These are phyloP conservation scores for Zosterops japonicus DNA, from an alignment of 2,113 vertebrate genomes.

Conservation along the genomic window DNA sequence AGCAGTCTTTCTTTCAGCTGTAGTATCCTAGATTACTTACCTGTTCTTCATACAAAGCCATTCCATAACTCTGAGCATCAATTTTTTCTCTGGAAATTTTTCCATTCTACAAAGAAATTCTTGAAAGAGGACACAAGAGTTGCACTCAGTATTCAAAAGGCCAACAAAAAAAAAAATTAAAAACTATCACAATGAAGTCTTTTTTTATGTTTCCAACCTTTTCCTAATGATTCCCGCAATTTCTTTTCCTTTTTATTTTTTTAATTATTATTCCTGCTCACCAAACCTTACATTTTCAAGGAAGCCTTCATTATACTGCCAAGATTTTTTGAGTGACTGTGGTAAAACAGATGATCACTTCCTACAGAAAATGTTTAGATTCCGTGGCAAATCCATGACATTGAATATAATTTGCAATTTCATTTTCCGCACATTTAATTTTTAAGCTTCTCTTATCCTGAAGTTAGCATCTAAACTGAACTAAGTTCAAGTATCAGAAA, in stretches of 20 bases:
- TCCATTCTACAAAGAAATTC: neutral
- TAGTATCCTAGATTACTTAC: neutral
- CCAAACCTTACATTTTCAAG: neutral
- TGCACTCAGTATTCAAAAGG: neutral
- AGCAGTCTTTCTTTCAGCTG: neutral
- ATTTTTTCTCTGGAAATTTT: neutral
- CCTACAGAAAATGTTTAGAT: neutral
- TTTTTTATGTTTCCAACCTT: neutral
- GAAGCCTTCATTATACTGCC: neutral
- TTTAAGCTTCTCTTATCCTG: neutral
- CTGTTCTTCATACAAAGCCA: neutral
- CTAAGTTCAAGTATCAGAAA: neutral
- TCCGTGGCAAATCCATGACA: too few species aligned
- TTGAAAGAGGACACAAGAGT: neutral
- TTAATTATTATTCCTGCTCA: neutral
- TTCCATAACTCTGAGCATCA: neutral
- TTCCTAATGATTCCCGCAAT: neutral
- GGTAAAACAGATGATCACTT: neutral
- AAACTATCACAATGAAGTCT: neutral
- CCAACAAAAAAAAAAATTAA: neutral
- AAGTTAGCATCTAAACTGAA: neutral
- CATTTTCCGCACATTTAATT: neutral
- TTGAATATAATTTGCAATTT: too few species aligned
- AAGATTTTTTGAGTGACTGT: neutral
- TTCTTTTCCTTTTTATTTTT: neutral